Conservation (phyloP, 2,888 invertebrate species). For the Anagyrus pseudococci region DNA sequence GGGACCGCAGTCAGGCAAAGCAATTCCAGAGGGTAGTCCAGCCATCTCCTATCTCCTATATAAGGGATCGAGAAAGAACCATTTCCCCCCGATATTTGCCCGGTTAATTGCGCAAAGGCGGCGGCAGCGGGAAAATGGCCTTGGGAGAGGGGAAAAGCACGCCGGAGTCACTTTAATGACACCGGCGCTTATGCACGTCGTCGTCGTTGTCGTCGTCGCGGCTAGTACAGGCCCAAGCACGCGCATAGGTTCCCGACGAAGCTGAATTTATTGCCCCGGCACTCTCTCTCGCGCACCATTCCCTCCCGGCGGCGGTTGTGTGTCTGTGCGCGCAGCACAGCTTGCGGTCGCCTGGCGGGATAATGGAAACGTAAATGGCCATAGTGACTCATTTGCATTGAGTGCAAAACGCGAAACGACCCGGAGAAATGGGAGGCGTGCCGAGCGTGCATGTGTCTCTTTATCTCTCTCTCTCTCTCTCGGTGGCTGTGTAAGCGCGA, state of each 20-base stretch:
- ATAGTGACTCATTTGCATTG: constrained; percentile 50
- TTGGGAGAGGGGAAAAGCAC: constrained; percentile 7
- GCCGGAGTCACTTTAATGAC: constrained; percentile 15
- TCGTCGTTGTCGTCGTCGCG: background rate
- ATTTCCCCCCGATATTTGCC: background rate
- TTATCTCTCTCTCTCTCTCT: too few species aligned
- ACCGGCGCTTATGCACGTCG: constrained; percentile 15
- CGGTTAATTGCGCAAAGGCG: background rate
- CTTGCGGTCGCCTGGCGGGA: constrained; percentile 34
- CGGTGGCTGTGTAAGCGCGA: background rate
- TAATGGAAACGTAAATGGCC: constrained; percentile 55
- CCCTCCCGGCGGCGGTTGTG: constrained; percentile 5
- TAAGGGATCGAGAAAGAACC: background rate
- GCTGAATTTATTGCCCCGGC: constrained; percentile 28
- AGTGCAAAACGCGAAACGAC: constrained; percentile 43
- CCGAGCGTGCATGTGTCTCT: constrained; percentile 5
- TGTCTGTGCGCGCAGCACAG: background rate
- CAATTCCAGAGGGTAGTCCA: too few species aligned
- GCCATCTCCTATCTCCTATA: too few species aligned
- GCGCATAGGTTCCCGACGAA: constrained; percentile 9
- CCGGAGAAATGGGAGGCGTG: constrained; percentile 25
- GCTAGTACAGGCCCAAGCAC: background rate
- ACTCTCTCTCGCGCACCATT: background rate
- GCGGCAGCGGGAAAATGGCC: background rate
- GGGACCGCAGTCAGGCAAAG: too few species aligned